phyloP scores from a whole-genome alignment of 2,113 vertebrate genomes.

The Maccullochella peelii region DNA sequence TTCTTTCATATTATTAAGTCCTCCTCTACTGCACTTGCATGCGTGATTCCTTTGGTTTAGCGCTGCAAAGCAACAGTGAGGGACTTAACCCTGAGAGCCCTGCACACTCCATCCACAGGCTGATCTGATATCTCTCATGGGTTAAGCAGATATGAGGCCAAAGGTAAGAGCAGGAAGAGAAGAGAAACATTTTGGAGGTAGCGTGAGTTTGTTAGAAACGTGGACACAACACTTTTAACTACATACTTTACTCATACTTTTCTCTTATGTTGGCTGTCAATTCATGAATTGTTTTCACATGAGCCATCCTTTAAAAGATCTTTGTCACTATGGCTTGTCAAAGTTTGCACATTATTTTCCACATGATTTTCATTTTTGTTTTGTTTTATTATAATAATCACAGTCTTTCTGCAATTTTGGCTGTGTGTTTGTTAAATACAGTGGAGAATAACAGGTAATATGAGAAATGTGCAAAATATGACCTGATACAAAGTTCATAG shows the following conservation, averaged over 20 bases:
- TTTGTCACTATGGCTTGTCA: not conserved
- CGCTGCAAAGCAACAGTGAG: slow-evolving; percentile 71
- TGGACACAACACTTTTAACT: slow-evolving; percentile 15
- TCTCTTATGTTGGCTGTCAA: not conserved
- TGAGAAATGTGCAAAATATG: slow-evolving; percentile 29
- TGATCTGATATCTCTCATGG: slow-evolving; percentile 72
- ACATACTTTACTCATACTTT: not conserved
- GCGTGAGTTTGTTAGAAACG: slow-evolving; percentile 24
- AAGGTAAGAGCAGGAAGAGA: slow-evolving; percentile 42
- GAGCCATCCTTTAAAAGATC: not conserved
- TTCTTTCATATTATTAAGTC: slow-evolving; percentile 88
- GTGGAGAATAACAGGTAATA: slow-evolving; percentile 21
- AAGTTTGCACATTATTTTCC: not conserved
- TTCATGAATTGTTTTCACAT: too few relatives aligned
- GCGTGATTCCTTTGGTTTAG: slow-evolving; percentile 77
- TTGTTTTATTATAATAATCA: not conserved
- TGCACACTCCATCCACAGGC: slow-evolving; percentile 60
- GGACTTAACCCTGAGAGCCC: slow-evolving; percentile 80
- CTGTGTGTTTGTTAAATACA: not conserved
- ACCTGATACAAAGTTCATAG: slow-evolving; percentile 21
- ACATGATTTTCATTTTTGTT: not conserved
- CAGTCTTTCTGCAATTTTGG: not conserved
- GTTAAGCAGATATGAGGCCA: slow-evolving; percentile 66
- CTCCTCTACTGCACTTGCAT: slow-evolving; percentile 82
- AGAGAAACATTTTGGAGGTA: not conserved